Evolutionary conservation across 2,797 vertebrate genomes (phyloP).

Genomic region (Pseudochromis fuscus): DNA sequence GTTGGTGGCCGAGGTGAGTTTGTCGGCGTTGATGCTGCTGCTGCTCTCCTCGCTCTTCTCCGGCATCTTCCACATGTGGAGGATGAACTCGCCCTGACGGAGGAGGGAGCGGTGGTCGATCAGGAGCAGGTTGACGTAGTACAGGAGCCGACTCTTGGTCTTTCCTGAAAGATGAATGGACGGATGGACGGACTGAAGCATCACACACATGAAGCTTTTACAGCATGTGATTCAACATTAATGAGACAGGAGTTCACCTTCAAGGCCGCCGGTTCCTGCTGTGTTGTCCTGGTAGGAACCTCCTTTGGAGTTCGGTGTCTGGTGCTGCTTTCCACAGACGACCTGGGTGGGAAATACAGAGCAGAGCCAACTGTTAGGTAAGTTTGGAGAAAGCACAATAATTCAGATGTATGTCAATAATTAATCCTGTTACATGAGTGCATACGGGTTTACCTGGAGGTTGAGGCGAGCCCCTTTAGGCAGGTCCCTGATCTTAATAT

Average conservation of each 20-base stretch:
- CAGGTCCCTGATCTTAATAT: slow-evolving; percentile 95
- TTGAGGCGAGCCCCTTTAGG: slow-evolving; percentile 96
- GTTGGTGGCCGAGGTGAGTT: slow-evolving; percentile 97
- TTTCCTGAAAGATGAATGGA: slow-evolving; percentile 59
- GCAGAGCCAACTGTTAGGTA: background rate
- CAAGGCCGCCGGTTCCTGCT: slow-evolving; percentile 70
- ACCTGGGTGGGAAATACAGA: slow-evolving; percentile 80
- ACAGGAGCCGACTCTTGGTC: slow-evolving; percentile 93
- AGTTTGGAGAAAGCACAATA: background rate
- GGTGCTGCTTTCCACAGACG: slow-evolving; percentile 90
- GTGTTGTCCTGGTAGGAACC: slow-evolving; percentile 82
- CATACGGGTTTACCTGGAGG: slow-evolving; percentile 87
- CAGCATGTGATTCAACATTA: background rate
- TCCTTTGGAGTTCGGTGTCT: slow-evolving; percentile 82
- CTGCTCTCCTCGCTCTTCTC: slow-evolving; percentile 96
- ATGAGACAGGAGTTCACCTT: slow-evolving; percentile 73
- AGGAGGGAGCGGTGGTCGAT: slow-evolving; percentile 97
- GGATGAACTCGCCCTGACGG: slow-evolving; percentile 94
- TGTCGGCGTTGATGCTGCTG: slow-evolving; percentile 96
- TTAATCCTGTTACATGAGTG: too few relatives aligned
- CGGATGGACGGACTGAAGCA: background rate
- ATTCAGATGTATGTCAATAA: too few relatives aligned
- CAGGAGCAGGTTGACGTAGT: slow-evolving; percentile 96
- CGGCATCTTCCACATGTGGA: slow-evolving; percentile 99
- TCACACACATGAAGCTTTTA: background rate